Conservation (phyloP, 2,113 vertebrate genomes). For the Neolamprologus caudopunctatus region DNA sequence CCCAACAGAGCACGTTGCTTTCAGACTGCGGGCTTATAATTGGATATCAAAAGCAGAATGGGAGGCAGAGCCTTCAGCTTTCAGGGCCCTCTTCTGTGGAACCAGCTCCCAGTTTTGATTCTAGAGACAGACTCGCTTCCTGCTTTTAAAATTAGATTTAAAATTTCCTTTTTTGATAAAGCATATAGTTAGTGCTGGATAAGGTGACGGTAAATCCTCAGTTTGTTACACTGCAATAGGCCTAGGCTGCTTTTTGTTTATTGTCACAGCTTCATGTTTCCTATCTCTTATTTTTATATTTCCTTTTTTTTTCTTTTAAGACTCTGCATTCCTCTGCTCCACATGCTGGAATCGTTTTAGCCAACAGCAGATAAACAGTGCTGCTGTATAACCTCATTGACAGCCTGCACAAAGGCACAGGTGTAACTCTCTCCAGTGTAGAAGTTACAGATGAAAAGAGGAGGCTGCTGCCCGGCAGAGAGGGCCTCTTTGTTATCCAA, state of each 20-base stretch:
- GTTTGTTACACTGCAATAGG: background rate
- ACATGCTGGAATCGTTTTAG: background rate
- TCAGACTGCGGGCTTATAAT: background rate
- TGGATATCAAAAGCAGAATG: background rate
- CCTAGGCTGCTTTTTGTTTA: background rate
- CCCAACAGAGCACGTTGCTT: background rate
- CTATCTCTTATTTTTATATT: background rate
- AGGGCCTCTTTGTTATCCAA: constrained; percentile 27
- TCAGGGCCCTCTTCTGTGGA: background rate
- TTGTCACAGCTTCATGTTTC: background rate
- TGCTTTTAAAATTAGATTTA: fast-evolving
- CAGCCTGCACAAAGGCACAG: background rate
- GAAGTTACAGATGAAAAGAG: background rate
- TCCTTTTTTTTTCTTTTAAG: background rate
- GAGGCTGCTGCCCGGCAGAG: background rate
- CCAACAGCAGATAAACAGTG: background rate
- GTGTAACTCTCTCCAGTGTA: background rate
- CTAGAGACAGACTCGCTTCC: background rate
- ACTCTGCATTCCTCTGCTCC: background rate
- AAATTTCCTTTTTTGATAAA: background rate
- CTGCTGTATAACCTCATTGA: background rate
- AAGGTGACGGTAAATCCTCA: background rate
- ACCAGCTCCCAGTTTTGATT: background rate
- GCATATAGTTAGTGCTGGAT: background rate
- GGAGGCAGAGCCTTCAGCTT: background rate